These are phyloP conservation scores for Actinemys pallida DNA, from an alignment of 2,113 vertebrate genomes.

Conservation along the genomic window DNA sequence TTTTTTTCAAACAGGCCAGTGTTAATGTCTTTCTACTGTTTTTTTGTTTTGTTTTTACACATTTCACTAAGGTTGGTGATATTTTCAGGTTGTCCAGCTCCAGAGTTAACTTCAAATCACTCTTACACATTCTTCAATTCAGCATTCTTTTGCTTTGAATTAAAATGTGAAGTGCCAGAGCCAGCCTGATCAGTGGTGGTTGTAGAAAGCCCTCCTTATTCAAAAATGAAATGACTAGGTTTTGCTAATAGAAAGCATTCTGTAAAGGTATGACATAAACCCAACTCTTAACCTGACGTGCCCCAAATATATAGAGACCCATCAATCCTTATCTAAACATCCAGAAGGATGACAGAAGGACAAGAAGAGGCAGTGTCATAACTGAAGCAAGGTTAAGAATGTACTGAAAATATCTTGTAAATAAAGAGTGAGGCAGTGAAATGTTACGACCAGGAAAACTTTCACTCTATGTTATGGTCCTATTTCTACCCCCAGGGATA, in stretches of 20 bases:
- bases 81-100: neutral
- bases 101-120: constrained; percentile 21
- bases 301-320: neutral
- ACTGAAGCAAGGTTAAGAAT: neutral
- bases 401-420: neutral
- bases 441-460: neutral
- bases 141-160: constrained; percentile 19
- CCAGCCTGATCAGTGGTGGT: neutral
- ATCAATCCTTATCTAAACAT: neutral
- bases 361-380: neutral
- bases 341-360: neutral
- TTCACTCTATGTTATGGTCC: neutral
- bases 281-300: neutral
- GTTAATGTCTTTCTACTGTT: neutral
- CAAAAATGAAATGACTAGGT: neutral
- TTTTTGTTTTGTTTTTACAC: neutral
- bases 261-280: neutral
- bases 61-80: neutral
- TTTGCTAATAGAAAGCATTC: too few species aligned
- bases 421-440: neutral
- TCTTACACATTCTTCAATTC: neutral
- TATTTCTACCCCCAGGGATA: neutral
- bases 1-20: neutral
- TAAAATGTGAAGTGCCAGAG: constrained; percentile 29
- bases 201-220: neutral